Percentiles rank a stretch among this genome's conserved stretches.
Evolutionary conservation across 2,797 vertebrate species (phyloP).

Genomic region (Euthynnus affinis): DNA sequence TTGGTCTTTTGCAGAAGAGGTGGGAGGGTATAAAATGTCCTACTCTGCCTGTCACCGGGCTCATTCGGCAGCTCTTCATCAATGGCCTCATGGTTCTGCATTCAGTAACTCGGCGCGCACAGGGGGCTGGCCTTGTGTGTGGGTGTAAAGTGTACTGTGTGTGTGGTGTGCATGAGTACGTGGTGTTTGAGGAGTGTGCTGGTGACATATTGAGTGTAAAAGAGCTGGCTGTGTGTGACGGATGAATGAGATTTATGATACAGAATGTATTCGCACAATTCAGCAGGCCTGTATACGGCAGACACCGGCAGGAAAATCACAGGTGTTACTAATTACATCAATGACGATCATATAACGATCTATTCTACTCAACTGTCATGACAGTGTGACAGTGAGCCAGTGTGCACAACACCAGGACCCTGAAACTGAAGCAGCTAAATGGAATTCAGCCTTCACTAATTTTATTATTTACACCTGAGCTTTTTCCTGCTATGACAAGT

Average conservation of each 20-base stretch:
- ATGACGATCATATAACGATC: not conserved
- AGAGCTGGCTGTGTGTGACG: slow-evolving; percentile 20
- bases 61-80: slow-evolving; percentile 63
- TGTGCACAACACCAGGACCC: not conserved
- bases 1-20: slow-evolving; percentile 27
- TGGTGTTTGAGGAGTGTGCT: slow-evolving; percentile 22
- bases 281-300: not conserved
- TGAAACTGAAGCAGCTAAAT: slow-evolving; percentile 1
- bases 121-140: slow-evolving; percentile 33
- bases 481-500: not conserved
- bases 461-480: too few species aligned
- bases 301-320: not conserved
- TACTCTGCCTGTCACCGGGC: slow-evolving; percentile 43
- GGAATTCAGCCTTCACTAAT: not conserved
- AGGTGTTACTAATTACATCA: not conserved
- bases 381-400: slow-evolving; percentile 1
- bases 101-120: slow-evolving; percentile 40
- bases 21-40: slow-evolving; percentile 60
- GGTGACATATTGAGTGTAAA: slow-evolving; percentile 29
- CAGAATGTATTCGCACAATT: not conserved
- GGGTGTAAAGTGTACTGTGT: slow-evolving; percentile 29
- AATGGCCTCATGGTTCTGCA: slow-evolving; percentile 61
- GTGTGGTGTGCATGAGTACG: slow-evolving; percentile 38
- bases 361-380: not conserved
- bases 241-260: slow-evolving; percentile 23